Conservation (phyloP, 2,888 invertebrate genomes). For the Alentia gelatinosa region DNA sequence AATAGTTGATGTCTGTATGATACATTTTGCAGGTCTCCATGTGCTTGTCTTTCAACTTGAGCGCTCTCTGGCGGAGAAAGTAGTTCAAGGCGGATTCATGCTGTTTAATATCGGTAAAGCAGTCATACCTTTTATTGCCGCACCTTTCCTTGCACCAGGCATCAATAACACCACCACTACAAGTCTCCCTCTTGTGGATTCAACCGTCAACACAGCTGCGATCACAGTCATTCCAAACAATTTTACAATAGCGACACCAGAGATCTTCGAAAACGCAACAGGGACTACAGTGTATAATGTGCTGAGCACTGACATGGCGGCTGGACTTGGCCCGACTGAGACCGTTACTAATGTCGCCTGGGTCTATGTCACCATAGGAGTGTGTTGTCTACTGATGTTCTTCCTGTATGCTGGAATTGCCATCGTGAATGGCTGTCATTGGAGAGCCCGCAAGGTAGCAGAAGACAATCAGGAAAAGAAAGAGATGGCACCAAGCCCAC, state of each 20-base stretch:
- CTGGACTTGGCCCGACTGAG: not conserved
- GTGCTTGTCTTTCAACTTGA: constrained; percentile 19
- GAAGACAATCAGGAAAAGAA: not conserved
- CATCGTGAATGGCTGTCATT: not conserved
- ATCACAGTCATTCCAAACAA: no score
- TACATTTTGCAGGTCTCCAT: constrained; percentile 5
- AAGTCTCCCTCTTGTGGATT: not conserved
- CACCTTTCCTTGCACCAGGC: constrained; percentile 23
- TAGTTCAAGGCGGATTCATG: constrained; percentile 7
- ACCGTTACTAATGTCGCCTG: not conserved
- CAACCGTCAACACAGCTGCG: not conserved
- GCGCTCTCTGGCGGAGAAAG: not conserved
- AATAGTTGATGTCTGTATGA: no score
- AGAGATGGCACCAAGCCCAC: not conserved
- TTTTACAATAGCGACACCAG: no score
- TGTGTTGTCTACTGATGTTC: not conserved
- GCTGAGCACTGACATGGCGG: not conserved
- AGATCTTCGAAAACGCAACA: no score
- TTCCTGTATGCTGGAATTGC: constrained; percentile 8
- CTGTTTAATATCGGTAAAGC: constrained; percentile 47
- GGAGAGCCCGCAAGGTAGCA: not conserved
- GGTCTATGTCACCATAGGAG: constrained; percentile 10
- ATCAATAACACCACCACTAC: not conserved
- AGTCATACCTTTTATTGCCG: constrained; percentile 11
- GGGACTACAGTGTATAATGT: no score